Evolutionary conservation across 2,797 vertebrate species (phyloP).

Genomic region (Takifugu rubripes): DNA sequence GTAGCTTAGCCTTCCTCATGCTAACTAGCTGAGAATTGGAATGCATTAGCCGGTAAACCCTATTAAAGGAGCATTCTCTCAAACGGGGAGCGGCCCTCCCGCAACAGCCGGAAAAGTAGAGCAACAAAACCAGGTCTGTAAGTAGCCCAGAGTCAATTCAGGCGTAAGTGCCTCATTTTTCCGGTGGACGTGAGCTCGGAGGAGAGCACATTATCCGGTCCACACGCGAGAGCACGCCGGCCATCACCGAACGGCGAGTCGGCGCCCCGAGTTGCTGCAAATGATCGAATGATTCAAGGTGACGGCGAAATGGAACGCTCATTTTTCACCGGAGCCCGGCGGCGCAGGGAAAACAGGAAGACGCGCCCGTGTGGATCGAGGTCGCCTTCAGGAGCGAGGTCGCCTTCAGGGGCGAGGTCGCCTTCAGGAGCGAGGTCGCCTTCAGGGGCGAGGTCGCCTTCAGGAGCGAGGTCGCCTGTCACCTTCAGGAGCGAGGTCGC

Average conservation of each 20-base stretch:
- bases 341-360: background rate
- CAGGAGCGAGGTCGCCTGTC: no score
- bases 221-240: slow-evolving; percentile 10
- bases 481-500: slow-evolving; percentile 26
- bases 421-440: slow-evolving; percentile 11
- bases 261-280: background rate
- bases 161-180: slow-evolving; percentile 33
- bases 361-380: slow-evolving; percentile 2
- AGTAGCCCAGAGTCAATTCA: slow-evolving; percentile 17
- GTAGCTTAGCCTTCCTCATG: no score
- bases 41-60: background rate
- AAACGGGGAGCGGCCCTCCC: background rate
- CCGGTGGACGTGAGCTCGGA: slow-evolving; percentile 18
- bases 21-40: no score
- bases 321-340: slow-evolving; percentile 28
- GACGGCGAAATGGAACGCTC: slow-evolving; percentile 33
- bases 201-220: slow-evolving; percentile 6
- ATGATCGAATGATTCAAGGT: slow-evolving; percentile 28
- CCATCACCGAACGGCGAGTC: slow-evolving; percentile 9
- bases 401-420: slow-evolving; percentile 20
- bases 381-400: slow-evolving; percentile 30
- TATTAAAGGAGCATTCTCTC: no score
- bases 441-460: slow-evolving; percentile 36
- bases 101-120: slow-evolving; percentile 12
- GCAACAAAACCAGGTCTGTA: slow-evolving; percentile 1